Evolutionary conservation across 2,888 invertebrate species (phyloP).

Genomic region (Gymnocheta viridis): DNA sequence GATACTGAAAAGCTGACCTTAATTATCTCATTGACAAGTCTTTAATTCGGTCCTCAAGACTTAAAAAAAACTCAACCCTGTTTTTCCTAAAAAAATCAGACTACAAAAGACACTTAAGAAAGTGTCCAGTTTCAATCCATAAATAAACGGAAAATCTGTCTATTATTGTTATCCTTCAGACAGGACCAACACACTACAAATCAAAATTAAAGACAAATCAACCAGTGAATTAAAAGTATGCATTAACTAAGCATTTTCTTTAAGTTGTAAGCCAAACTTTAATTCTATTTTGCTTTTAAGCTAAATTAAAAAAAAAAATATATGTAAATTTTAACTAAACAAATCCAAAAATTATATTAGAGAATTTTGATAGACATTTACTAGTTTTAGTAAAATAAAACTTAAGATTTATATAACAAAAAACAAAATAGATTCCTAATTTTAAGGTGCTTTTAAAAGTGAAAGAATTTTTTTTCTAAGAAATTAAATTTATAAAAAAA

Average conservation of each 20-base stretch:
- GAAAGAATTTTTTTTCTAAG: slow-evolving; percentile 19
- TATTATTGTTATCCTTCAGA: no score
- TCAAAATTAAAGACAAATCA: not conserved
- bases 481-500: not conserved
- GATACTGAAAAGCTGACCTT: no score
- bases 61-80: no score
- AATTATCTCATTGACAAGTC: no score
- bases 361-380: slow-evolving; percentile 50
- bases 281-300: slow-evolving; percentile 28
- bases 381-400: slow-evolving; percentile 23
- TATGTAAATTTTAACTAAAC: slow-evolving; percentile 50
- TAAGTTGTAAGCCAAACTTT: slow-evolving; percentile 50
- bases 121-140: no score
- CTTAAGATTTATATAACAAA: slow-evolving; percentile 13
- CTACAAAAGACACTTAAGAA: no score
- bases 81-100: no score
- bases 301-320: slow-evolving; percentile 13
- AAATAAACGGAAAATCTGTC: no score
- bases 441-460: slow-evolving; percentile 60
- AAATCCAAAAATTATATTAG: slow-evolving; percentile 68
- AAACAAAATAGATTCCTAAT: slow-evolving; percentile 38
- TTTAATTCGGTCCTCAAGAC: no score
- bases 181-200: not conserved
- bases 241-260: slow-evolving; percentile 15
- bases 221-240: slow-evolving; percentile 45